Base-by-base conservation (phyloP, 2,888 invertebrate species). In the Neoascia interrupta region DNA sequence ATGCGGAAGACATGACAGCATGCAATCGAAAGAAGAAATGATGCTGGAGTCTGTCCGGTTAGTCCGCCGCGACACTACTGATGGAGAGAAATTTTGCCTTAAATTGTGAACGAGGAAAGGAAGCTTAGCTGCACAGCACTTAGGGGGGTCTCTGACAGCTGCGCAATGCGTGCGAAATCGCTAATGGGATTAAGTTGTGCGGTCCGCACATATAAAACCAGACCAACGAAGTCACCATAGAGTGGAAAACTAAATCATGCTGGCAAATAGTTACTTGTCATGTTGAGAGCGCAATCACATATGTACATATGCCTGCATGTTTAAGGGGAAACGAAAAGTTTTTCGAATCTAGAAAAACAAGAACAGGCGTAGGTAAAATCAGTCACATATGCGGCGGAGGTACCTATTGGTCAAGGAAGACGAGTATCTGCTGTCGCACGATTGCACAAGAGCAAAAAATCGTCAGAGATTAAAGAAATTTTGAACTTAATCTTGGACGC, bases 61-160 rank as follows among this genome's bases (percentile, higher is more conserved):
- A 13, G 54, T 34, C 53, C 26, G 54, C 49, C 64, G 76, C 72
- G 76, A 72, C 70, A 72, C 45, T 36, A n/a, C n/a, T n/a, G n/a
- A n/a, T n/a, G 4, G 26, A 58, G 76, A 54, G 60, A 76, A 66
- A 64, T 64, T 58, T 70, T 45, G 54, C 72, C 60, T 70, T 31
- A 75, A 70, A 36, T 69, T 68, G 45, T 31, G 28, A 5, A 5
- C 11, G 37, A 37, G 47, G 60, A 19, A 39, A 37, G 8, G 19
- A 41, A 72, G 39, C 16, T n/a, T n/a, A n/a, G n/a, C n/a, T n/a
- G n/a, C 36, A 11, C 5, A 21, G 19, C 37, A 37, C 21, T 10
- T 36, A n/a, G 53, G 47, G 47, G 11, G 31, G 63, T 26, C 68
- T 61, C 37, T 56, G 61, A 43, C 70, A 53, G 53, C 37, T 21